A percentile compares a stretch with the other conserved stretches of the same genome.
phyloP scores from a whole-genome alignment of 2,888 invertebrate species.

The Cheilosia scutellata region DNA sequence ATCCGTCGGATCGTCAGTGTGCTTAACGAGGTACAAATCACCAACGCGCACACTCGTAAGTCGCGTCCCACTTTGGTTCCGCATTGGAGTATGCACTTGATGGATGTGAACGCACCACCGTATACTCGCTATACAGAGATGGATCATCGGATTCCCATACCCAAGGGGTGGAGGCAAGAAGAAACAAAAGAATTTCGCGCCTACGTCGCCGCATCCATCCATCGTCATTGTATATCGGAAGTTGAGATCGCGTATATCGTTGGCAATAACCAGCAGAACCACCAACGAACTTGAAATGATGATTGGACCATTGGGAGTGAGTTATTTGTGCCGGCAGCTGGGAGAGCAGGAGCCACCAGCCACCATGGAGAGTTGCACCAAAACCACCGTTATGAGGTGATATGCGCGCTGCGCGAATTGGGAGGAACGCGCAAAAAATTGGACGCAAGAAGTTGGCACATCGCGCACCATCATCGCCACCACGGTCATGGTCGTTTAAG shows the following conservation, averaged over 20 bases:
- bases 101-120: constrained; percentile 69
- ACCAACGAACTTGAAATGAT: constrained; percentile 74
- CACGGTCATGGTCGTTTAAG: constrained; percentile 73
- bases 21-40: constrained; percentile 74
- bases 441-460: constrained; percentile 12
- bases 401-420: constrained; percentile 59
- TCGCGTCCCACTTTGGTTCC: constrained; percentile 68
- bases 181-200: constrained; percentile 69
- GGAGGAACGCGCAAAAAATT: constrained; percentile 42
- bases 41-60: constrained; percentile 56
- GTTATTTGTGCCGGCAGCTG: constrained; percentile 74
- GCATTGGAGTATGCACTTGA: constrained; percentile 66
- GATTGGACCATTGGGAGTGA: constrained; percentile 76
- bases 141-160: constrained; percentile 29
- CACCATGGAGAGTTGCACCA: constrained; percentile 37
- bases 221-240: constrained; percentile 72
- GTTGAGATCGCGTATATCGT: constrained; percentile 58
- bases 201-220: constrained; percentile 66
- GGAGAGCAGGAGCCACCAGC: constrained; percentile 70
- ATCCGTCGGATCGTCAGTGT: constrained; percentile 38
- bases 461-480: constrained; percentile 31
- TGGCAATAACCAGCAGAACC: constrained; percentile 20
- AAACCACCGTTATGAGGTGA: constrained; percentile 72
- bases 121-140: constrained; percentile 34
- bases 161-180: constrained; percentile 29